phyloP scores from a whole-genome alignment of 2,888 invertebrate genomes.

The Spodoptera picta region DNA sequence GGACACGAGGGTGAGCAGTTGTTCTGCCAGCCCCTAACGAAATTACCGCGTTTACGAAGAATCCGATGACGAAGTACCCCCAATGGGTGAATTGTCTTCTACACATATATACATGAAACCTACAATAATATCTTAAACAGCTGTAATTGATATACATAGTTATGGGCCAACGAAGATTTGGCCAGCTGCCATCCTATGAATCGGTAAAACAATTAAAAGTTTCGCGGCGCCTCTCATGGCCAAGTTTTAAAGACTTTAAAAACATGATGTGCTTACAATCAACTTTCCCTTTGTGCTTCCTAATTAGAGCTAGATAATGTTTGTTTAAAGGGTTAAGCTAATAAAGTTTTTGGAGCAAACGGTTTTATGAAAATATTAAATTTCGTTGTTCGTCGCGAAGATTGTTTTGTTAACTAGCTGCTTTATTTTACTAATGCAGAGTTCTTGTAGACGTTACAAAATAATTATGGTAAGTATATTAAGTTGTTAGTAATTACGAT shows the following conservation, averaged over 20 bases:
- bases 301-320: constrained; percentile 48
- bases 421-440: no score
- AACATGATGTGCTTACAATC: constrained; percentile 57
- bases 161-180: constrained; percentile 46
- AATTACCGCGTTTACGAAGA: no score
- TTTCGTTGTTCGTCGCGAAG: not conserved
- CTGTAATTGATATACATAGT: constrained; percentile 42
- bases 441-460: no score
- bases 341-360: not conserved
- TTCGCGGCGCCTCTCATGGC: constrained; percentile 52
- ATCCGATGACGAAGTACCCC: no score
- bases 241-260: constrained; percentile 63
- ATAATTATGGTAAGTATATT: no score
- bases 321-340: constrained; percentile 31
- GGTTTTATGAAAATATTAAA: not conserved
- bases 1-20: no score
- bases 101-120: not conserved
- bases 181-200: constrained; percentile 65
- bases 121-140: constrained; percentile 22
- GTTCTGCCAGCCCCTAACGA: no score
- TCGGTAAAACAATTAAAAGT: constrained; percentile 74
- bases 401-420: no score
- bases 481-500: no score
- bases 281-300: constrained; percentile 43
- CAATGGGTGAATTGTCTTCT: no score